phyloP scores from a whole-genome alignment of 2,888 invertebrate genomes.

The Drosophila anomelani region DNA sequence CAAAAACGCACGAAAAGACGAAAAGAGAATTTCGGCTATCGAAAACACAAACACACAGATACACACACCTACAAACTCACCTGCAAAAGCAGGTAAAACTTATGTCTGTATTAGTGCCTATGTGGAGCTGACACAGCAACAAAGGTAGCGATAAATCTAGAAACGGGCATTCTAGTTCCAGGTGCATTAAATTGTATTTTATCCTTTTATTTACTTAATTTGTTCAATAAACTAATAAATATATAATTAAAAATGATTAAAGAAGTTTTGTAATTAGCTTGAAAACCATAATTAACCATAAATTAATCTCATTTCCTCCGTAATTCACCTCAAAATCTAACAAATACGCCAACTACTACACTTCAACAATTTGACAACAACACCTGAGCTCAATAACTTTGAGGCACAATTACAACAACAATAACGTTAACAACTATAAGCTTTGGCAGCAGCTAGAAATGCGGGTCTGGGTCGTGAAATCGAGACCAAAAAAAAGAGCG shows the following conservation, averaged over 20 bases:
- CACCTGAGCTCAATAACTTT: conserved; percentile 5
- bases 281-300: not conserved
- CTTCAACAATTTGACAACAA: conserved; percentile 24
- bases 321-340: not conserved
- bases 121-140: conserved; percentile 30
- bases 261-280: no score
- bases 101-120: conserved; percentile 9
- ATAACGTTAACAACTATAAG: conserved; percentile 20
- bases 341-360: not conserved
- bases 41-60: conserved; percentile 40
- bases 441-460: conserved; percentile 61
- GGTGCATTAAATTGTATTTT: not conserved
- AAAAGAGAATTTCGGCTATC: conserved; percentile 49
- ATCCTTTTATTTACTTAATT: not conserved
- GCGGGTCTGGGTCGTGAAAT: conserved; percentile 77
- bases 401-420: conserved; percentile 16
- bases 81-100: conserved; percentile 45
- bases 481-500: conserved; percentile 40
- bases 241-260: no score
- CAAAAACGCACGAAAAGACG: conserved; percentile 51
- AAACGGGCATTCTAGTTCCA: conserved; percentile 23
- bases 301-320: no score
- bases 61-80: conserved; percentile 33
- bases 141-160: conserved; percentile 29
- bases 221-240: not conserved